These are phyloP conservation scores for Pherbina coryleti DNA, from an alignment of 2,888 invertebrate genomes.

Conservation along the genomic window DNA sequence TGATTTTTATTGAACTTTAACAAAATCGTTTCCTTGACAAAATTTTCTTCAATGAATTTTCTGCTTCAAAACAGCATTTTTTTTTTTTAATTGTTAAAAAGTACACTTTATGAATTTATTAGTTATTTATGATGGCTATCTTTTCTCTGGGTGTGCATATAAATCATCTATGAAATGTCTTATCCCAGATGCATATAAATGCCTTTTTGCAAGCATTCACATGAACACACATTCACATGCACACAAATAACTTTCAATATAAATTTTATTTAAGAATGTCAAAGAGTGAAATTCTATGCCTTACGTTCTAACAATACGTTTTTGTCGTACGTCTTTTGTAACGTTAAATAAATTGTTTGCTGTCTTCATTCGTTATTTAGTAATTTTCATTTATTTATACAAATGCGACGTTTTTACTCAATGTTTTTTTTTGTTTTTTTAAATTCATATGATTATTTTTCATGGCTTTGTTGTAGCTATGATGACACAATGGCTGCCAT, in stretches of 20 bases:
- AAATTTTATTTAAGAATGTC: too few species aligned
- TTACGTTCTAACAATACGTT: neutral
- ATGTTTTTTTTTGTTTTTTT: neutral
- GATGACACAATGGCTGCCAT: neutral
- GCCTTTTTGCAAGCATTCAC: neutral
- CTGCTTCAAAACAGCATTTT: too few species aligned
- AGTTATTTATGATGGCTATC: too few species aligned
- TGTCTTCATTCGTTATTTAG: neutral
- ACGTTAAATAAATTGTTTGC: neutral
- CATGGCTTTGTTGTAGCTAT: neutral
- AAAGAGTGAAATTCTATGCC: neutral
- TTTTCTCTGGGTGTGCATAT: too few species aligned
- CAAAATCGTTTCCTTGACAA: too few species aligned
- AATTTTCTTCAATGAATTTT: too few species aligned
- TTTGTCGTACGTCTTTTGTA: conserved; percentile 8
- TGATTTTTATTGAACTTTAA: too few species aligned
- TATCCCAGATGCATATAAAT: too few species aligned
- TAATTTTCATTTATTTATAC: conserved; percentile 1
- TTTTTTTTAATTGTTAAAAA: too few species aligned
- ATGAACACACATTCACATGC: neutral
- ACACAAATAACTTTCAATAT: neutral
- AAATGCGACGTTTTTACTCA: neutral
- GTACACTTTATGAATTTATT: too few species aligned
- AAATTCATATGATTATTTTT: neutral
- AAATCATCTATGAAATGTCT: too few species aligned